Evolutionary conservation across 2,888 invertebrate species (phyloP).

Genomic region (Sarcophaga variegata): DNA sequence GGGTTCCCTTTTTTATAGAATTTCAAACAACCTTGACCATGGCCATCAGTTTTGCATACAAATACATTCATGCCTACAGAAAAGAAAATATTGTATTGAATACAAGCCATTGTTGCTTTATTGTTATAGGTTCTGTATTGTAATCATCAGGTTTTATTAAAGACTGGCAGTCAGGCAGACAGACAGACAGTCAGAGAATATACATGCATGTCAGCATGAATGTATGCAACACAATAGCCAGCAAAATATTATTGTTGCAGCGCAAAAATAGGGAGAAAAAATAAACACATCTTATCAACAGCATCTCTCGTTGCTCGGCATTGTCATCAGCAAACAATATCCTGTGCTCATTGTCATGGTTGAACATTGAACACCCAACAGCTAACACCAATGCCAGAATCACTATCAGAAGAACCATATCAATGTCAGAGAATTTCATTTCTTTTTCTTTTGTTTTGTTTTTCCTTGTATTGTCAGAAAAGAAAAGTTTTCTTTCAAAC

Average conservation of each 20-base stretch:
- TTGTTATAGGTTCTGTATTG: conserved; percentile 6
- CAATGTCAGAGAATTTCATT: not conserved
- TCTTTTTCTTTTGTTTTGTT: not conserved
- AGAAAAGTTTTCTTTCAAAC: too few relatives aligned
- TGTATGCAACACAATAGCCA: not conserved
- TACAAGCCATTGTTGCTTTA: conserved; percentile 14
- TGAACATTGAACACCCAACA: not conserved
- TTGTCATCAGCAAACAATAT: conserved; percentile 29
- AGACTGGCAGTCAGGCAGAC: not conserved
- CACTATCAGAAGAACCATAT: not conserved
- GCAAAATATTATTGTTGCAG: not conserved
- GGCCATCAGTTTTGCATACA: conserved; percentile 17
- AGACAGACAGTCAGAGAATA: not conserved
- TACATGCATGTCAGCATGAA: not conserved
- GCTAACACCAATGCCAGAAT: not conserved
- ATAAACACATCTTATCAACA: not conserved
- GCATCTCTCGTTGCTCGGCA: conserved; percentile 2
- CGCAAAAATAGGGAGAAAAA: not conserved
- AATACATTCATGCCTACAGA: not conserved
- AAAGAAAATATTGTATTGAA: conserved; percentile 11
- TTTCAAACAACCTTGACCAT: conserved; percentile 38
- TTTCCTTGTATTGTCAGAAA: too few relatives aligned
- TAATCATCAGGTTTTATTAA: conserved; percentile 25
- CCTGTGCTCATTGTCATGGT: conserved; percentile 52
- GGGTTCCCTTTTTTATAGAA: not conserved